Evolutionary conservation across 92 coral and sea anemone genomes (phyloP).

Genomic region (Palythoa heliodiscus): DNA sequence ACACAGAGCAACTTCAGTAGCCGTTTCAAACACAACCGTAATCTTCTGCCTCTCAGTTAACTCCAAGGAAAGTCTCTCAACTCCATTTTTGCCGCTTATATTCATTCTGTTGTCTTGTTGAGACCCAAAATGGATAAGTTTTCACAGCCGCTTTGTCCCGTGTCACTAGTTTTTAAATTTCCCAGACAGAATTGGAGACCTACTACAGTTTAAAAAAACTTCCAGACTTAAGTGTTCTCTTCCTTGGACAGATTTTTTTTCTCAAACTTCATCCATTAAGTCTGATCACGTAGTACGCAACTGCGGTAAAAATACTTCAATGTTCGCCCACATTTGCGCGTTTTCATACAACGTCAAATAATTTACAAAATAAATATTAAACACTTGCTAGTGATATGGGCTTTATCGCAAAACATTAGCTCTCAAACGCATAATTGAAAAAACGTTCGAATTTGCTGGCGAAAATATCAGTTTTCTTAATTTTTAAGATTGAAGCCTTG

Average conservation of each 20-base stretch:
- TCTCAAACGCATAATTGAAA: neutral
- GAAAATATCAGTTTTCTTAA: neutral
- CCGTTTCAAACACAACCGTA: slow-evolving; percentile 13
- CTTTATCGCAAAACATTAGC: neutral
- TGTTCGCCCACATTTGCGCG: neutral
- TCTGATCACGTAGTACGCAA: neutral
- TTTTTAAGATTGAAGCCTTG: no score
- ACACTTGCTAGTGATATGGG: neutral
- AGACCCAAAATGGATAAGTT: neutral
- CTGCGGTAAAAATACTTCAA: neutral
- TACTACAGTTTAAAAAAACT: neutral
- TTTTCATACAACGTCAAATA: neutral
- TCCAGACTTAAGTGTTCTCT: neutral
- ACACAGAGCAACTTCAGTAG: neutral
- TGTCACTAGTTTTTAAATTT: neutral
- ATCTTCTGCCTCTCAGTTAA: neutral
- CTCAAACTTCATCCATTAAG: neutral
- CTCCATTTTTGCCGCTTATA: neutral
- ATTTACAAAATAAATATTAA: neutral
- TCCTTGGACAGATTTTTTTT: neutral
- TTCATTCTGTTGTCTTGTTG: slow-evolving; percentile 3
- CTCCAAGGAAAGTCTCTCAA: neutral
- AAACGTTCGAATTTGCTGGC: neutral
- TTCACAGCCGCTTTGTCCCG: neutral
- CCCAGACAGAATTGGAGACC: neutral